These are phyloP conservation scores for Ephestia elutella DNA, from an alignment of 1,140 invertebrate species.

Conservation along the genomic window DNA sequence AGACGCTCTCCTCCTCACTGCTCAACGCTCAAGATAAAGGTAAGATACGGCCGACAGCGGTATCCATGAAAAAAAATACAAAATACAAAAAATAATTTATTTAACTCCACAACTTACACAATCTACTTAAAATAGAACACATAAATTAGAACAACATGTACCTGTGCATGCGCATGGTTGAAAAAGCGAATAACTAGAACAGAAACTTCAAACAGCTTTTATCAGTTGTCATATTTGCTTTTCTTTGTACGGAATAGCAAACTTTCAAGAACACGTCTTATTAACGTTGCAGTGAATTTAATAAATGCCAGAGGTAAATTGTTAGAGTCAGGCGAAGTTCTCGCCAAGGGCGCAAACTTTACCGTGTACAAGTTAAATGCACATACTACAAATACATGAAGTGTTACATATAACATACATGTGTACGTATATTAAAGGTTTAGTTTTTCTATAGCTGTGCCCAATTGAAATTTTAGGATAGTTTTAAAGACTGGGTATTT, in stretches of 20 bases:
- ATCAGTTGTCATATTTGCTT: no score
- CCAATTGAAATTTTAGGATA: no score
- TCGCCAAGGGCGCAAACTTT: not conserved
- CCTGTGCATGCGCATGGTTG: no score
- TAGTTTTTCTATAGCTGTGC: no score
- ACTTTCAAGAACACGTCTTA: constrained; percentile 17
- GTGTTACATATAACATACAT: not conserved
- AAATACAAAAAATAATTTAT: no score
- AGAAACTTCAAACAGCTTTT: no score
- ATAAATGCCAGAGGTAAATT: constrained; percentile 23
- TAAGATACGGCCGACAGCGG: constrained; percentile 50
- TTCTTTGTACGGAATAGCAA: constrained; percentile 9
- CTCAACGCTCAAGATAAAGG: constrained; percentile 88
- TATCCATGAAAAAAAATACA: no score
- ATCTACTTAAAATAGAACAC: no score
- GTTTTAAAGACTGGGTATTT: no score
- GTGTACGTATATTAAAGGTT: no score
- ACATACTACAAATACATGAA: not conserved
- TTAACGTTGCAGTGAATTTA: constrained; percentile 22
- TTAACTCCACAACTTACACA: no score
- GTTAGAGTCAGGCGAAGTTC: constrained; percentile 17
- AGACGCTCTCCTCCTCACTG: constrained; percentile 85
- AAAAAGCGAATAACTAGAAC: not conserved
- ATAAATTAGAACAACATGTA: no score
- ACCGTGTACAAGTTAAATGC: not conserved